Evolutionary conservation across 2,888 invertebrate species (phyloP).

Genomic region (Hirtodrosophila histrioides): DNA sequence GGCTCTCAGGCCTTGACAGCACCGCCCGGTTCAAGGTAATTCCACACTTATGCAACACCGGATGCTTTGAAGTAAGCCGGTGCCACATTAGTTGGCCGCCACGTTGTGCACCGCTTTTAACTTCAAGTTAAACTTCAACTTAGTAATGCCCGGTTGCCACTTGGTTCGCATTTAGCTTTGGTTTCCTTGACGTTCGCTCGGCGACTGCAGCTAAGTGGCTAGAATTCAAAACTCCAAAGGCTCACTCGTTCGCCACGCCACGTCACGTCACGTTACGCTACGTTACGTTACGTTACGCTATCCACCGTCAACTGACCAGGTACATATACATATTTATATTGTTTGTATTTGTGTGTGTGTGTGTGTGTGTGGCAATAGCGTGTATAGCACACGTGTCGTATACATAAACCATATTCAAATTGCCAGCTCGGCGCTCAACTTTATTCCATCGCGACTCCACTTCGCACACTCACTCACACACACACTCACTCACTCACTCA

Average conservation of each 20-base stretch:
- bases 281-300: constrained; percentile 53
- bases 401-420: constrained; percentile 74
- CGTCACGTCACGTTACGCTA: constrained; percentile 19
- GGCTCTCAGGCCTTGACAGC: constrained; percentile 17
- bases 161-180: constrained; percentile 42
- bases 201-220: constrained; percentile 69
- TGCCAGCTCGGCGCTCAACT: constrained; percentile 55
- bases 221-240: constrained; percentile 55
- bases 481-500: background rate
- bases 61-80: constrained; percentile 18
- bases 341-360: constrained; percentile 2
- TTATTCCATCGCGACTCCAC: constrained; percentile 1
- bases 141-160: constrained; percentile 10
- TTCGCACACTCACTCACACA: constrained; percentile 5
- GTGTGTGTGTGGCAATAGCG: constrained; percentile 12
- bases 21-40: constrained; percentile 21
- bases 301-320: constrained; percentile 56
- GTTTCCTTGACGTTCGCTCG: constrained; percentile 72
- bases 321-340: constrained; percentile 12
- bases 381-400: constrained; percentile 43
- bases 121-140: constrained; percentile 14
- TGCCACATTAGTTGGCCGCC: constrained; percentile 11
- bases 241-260: constrained; percentile 31
- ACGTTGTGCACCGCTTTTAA: constrained; percentile 9
- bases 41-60: constrained; percentile 49